A percentile compares a stretch with the other conserved stretches of the same genome.
These are phyloP conservation scores for Aphrocallistes beatrix DNA, from an alignment of 37 sponge, comb jelly and placozoan species.

Conservation along the genomic window DNA sequence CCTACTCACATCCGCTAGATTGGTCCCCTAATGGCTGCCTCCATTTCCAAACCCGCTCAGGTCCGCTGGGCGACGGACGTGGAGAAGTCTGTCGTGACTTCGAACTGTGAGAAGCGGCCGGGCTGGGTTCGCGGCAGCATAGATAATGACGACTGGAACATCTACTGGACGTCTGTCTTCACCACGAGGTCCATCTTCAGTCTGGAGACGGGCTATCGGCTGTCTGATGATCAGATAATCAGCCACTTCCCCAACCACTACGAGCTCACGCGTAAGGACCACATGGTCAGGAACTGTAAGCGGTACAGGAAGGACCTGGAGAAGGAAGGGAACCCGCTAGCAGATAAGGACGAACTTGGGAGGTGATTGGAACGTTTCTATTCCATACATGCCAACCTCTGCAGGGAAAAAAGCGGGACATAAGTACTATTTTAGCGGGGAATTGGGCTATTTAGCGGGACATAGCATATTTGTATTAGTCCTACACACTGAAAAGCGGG, in stretches of 20 bases:
- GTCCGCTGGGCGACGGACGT: conserved; percentile 81
- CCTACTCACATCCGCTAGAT: no score
- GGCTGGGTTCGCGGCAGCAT: conserved; percentile 72
- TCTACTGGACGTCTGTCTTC: conserved; percentile 88
- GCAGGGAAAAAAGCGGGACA: no score
- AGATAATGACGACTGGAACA: conserved; percentile 93
- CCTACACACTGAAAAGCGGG: no score
- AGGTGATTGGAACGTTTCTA: no score
- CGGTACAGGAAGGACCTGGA: conserved; percentile 91
- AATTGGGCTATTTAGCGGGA: no score
- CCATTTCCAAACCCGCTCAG: neutral
- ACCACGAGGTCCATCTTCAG: conserved; percentile 70
- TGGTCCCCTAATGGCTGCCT: no score
- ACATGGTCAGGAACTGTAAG: conserved; percentile 88
- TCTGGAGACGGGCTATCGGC: conserved; percentile 73
- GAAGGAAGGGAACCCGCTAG: conserved; percentile 74
- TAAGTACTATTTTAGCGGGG: no score
- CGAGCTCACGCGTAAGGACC: conserved; percentile 91
- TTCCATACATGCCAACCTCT: no score
- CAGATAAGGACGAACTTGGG: conserved; percentile 79
- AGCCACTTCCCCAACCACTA: conserved; percentile 93
- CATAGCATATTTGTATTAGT: no score
- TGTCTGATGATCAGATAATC: conserved; percentile 85
- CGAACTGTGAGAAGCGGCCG: conserved; percentile 76
- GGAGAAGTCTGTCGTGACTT: conserved; percentile 71